Evolutionary conservation across 2,888 invertebrate species (phyloP).

Genomic region (Eledona agricola): DNA sequence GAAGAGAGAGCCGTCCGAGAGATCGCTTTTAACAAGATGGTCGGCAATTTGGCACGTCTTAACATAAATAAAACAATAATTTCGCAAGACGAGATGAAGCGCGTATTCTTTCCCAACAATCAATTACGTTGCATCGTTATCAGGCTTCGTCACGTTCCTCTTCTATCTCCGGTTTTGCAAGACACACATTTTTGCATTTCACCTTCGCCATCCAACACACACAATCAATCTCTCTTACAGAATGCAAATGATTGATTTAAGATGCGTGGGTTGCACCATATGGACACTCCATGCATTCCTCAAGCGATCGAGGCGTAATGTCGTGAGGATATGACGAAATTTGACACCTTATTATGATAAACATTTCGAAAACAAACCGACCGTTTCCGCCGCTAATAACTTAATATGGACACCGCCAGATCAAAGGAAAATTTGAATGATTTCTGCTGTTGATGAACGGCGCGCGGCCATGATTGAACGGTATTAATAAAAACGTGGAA

Average conservation of each 20-base stretch:
- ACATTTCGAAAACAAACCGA: conserved; percentile 7
- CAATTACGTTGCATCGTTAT: no score
- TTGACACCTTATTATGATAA: conserved; percentile 36
- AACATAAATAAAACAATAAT: no score
- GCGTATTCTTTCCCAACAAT: no score
- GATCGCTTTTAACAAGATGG: no score
- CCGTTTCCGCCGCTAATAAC: conserved; percentile 17
- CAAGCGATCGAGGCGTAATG: conserved; percentile 32
- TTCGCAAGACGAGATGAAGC: no score
- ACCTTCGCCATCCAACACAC: conserved; percentile 31
- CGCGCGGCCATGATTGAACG: no score
- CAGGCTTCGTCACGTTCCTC: conserved; percentile 2
- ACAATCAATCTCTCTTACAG: conserved; percentile 30
- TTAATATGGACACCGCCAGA: conserved; percentile 11
- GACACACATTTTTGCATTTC: conserved; percentile 30
- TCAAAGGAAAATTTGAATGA: no score
- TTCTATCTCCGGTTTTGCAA: conserved; percentile 25
- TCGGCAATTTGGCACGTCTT: no score
- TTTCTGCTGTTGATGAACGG: no score
- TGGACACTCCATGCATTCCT: conserved; percentile 36
- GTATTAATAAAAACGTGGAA: conserved; percentile 17
- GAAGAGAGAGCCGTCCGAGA: no score
- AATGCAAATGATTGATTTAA: conserved; percentile 36
- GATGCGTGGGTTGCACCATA: conserved; percentile 36
- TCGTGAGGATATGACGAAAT: conserved; percentile 38